Conservation (phyloP, 2,797 vertebrate genomes). For the Hybognathus amarus region DNA sequence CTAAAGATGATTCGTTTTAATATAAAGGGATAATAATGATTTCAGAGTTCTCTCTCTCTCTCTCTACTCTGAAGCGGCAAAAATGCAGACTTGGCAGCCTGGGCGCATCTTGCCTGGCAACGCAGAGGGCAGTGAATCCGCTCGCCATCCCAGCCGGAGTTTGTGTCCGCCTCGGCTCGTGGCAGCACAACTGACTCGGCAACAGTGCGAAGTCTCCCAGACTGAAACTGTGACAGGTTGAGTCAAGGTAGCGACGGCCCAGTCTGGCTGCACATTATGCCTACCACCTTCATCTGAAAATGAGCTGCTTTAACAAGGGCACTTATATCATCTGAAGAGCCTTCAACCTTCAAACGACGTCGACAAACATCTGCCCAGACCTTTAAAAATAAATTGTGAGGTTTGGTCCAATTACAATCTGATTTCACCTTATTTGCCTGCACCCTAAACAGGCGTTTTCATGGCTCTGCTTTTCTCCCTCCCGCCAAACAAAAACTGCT, state of each 20-base stretch:
- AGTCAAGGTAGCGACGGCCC: conserved; percentile 62
- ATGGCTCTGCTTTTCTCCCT: conserved; percentile 6
- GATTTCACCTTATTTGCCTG: conserved; percentile 60
- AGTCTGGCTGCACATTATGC: conserved; percentile 76
- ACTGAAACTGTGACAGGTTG: conserved; percentile 70
- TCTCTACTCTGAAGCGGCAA: conserved; percentile 45
- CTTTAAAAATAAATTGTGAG: conserved; percentile 52
- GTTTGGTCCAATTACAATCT: conserved; percentile 58
- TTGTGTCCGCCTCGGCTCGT: conserved; percentile 56
- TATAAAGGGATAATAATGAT: not conserved
- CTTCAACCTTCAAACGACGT: conserved; percentile 62
- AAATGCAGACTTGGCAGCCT: conserved; percentile 67
- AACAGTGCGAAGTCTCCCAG: conserved; percentile 57
- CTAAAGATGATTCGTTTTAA: not conserved
- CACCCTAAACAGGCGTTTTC: not conserved
- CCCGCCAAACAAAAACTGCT: not conserved
- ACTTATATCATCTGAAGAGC: conserved; percentile 70
- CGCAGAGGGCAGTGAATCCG: conserved; percentile 51
- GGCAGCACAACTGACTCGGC: conserved; percentile 63
- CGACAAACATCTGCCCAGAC: conserved; percentile 60
- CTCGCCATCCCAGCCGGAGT: conserved; percentile 61
- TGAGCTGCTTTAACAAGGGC: conserved; percentile 65
- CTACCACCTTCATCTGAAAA: conserved; percentile 70
- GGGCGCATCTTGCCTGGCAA: conserved; percentile 69
- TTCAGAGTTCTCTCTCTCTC: not conserved